Evolutionary conservation across 2,888 invertebrate species (phyloP).

Genomic region (Netelia virgata): DNA sequence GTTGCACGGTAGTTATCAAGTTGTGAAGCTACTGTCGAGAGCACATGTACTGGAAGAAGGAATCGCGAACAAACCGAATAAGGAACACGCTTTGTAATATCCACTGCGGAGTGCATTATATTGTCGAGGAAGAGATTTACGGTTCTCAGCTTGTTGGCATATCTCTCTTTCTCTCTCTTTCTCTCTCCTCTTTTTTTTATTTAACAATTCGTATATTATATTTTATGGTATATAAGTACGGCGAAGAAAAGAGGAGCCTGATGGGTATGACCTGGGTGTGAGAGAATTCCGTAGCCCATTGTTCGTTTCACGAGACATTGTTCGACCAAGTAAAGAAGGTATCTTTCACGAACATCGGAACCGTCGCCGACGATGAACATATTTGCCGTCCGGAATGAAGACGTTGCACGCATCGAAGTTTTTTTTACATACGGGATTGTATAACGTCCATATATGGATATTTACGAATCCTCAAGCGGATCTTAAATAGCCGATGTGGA

Average conservation of each 20-base stretch:
- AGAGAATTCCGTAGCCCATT: slow-evolving; percentile 44
- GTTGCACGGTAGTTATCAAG: slow-evolving; percentile 30
- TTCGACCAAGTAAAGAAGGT: slow-evolving; percentile 29
- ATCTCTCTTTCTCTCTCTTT: slow-evolving; percentile 29
- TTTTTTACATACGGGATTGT: neutral
- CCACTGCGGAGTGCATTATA: slow-evolving; percentile 37
- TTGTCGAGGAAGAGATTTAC: slow-evolving; percentile 55
- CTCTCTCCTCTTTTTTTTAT: slow-evolving; percentile 21
- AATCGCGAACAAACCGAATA: slow-evolving; percentile 42
- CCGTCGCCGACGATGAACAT: slow-evolving; percentile 22
- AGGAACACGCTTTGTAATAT: slow-evolving; percentile 17
- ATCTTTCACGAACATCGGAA: slow-evolving; percentile 29
- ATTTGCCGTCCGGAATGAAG: slow-evolving; percentile 17
- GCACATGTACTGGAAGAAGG: slow-evolving; percentile 12
- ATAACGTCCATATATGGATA: neutral
- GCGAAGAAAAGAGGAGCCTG: slow-evolving; percentile 6
- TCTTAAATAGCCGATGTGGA: slow-evolving; percentile 1
- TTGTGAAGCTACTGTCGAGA: slow-evolving; percentile 11
- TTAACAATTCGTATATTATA: slow-evolving; percentile 42
- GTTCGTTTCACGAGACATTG: slow-evolving; percentile 42
- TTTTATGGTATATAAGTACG: slow-evolving; percentile 33
- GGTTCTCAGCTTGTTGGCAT: slow-evolving; percentile 58
- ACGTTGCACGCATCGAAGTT: slow-evolving; percentile 17
- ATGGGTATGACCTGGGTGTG: slow-evolving; percentile 17
- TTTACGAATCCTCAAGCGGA: neutral